Evolutionary conservation across 2,888 invertebrate genomes (phyloP).

Genomic region (Lamellibrachia columna): DNA sequence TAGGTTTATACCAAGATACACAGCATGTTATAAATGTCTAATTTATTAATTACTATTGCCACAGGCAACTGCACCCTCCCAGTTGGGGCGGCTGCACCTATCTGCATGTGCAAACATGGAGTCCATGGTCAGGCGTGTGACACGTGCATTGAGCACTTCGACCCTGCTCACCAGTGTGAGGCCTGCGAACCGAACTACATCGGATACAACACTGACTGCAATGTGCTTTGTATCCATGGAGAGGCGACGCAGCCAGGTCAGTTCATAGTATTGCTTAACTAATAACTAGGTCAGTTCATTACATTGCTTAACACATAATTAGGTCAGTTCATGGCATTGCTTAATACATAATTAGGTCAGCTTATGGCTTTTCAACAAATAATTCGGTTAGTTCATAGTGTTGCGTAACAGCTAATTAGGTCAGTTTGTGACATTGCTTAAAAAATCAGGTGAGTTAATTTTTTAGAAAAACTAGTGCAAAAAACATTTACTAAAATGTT

Average conservation of each 20-base stretch:
- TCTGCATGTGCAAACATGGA: conserved; percentile 52
- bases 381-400: background rate
- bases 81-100: conserved; percentile 40
- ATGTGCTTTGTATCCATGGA: conserved; percentile 48
- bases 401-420: background rate
- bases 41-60: background rate
- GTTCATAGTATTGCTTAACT: background rate
- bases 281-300: background rate
- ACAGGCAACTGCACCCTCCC: conserved; percentile 48
- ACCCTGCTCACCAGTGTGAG: conserved; percentile 42
- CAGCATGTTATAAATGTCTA: too few relatives aligned
- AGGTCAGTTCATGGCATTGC: background rate
- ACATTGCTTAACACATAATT: background rate
- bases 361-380: background rate
- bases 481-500: too few relatives aligned
- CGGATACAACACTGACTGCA: conserved; percentile 50
- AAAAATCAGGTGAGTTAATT: background rate
- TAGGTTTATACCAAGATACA: too few relatives aligned
- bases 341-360: background rate
- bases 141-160: conserved; percentile 44
- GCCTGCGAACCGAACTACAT: conserved; percentile 47
- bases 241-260: conserved; percentile 46
- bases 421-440: background rate
- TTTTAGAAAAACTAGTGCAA: too few relatives aligned
- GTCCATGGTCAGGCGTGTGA: conserved; percentile 47